Evolutionary conservation across 2,888 invertebrate species (phyloP), one percentile per base, ranked within the genome.

Genomic region (Escarpia spicata): DNA sequence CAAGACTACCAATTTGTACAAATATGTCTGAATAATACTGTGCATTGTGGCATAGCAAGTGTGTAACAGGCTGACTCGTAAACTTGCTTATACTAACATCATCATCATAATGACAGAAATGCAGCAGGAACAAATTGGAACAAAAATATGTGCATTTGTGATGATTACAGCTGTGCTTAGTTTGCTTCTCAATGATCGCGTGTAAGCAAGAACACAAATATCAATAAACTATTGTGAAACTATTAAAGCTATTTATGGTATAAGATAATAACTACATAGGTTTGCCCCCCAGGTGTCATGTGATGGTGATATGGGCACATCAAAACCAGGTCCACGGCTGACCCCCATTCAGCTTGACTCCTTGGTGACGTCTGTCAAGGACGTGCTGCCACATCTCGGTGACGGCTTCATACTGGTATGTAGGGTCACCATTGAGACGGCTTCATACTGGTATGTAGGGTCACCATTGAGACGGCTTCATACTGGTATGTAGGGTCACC

Each of bases 381-480:
- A 98, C 95, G 96, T 99, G 93, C 97, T 99, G 91, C 98, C 98
- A 2, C 97, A 98, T 96, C 97, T 98, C 92, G 98, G 98, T 0
- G 98, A 98, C 95, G 98, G 97, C 60, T 97, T 97, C 95, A 97
- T 97, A 92, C 96, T 97, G 96, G 97, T 97, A 95, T 52, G 52
- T 37, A 37, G 8, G 52, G 52, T 52, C 52, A 52, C 2, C 6
- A 52, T 2, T 9, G 6, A 52, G 98, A 98, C 95, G 98, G 97
- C 60, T 97, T 97, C 95, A 97, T 97, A 92, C 96, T 97, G 96
- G 97, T 97, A 95, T 52, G 52, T 37, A 37, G 8, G 52, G 52
- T 52, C 52, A 52, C 2, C 6, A 52, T n/a, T n/a, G n/a, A n/a
- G 98, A 98, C 95, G 98, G 97, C 60, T 97, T 97, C 95, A 97